Percentiles rank a stretch among this genome's conserved stretches.
phyloP scores from a whole-genome alignment of 1,140 invertebrate genomes.

The Mamestra configurata region DNA sequence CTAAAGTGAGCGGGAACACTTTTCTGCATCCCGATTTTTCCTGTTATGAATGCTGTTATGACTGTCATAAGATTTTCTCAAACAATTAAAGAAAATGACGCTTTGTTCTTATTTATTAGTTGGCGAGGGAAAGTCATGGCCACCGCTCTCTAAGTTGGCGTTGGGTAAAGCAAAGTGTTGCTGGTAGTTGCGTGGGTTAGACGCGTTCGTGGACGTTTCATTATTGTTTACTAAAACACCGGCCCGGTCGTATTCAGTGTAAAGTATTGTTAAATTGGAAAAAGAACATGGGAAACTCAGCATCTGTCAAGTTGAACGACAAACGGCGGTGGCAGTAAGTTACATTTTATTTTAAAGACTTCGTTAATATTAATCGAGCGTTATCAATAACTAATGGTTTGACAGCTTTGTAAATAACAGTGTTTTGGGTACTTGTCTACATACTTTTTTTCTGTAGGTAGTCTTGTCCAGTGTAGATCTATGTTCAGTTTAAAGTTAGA shows the following conservation, averaged over 20 bases:
- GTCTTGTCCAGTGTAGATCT: no score
- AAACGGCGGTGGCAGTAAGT: slow-evolving; percentile 83
- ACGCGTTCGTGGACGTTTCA: slow-evolving; percentile 59
- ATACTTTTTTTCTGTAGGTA: no score
- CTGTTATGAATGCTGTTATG: no score
- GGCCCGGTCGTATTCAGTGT: slow-evolving; percentile 2
- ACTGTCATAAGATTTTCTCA: slow-evolving; percentile 17
- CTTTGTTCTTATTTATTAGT: slow-evolving; percentile 31
- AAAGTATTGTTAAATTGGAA: slow-evolving; percentile 32
- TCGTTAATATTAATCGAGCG: no score
- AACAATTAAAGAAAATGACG: slow-evolving; percentile 62
- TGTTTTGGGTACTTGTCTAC: no score
- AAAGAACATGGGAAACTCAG: slow-evolving; percentile 77
- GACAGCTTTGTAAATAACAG: not conserved
- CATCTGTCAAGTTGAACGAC: slow-evolving; percentile 79
- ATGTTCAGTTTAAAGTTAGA: no score
- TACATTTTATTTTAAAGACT: not conserved
- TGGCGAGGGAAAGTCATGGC: slow-evolving; percentile 80
- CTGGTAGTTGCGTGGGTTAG: slow-evolving; percentile 68
- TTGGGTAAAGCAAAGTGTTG: slow-evolving; percentile 60
- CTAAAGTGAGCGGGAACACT: slow-evolving; percentile 2
- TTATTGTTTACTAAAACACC: slow-evolving; percentile 53
- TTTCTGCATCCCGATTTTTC: not conserved
- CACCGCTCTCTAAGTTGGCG: slow-evolving; percentile 56
- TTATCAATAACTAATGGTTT: not conserved